A percentile compares a stretch with the other conserved stretches of the same genome.
Evolutionary conservation across 2,113 vertebrate species (phyloP).

Genomic region (Poeciliopsis occidentalis): DNA sequence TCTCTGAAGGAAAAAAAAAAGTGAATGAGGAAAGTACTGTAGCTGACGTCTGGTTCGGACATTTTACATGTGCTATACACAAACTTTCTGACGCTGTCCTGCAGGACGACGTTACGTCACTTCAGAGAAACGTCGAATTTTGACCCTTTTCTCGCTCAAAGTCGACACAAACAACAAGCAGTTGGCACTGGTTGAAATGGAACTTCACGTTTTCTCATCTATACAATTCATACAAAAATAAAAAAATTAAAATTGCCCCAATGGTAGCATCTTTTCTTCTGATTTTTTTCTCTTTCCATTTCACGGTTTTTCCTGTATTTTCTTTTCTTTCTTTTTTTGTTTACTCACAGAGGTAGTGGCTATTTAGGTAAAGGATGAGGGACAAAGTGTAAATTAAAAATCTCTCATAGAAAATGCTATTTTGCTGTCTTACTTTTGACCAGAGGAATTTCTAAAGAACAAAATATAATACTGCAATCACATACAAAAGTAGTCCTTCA

Average conservation of each 20-base stretch:
- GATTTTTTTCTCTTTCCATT: conserved; percentile 69
- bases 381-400: conserved; percentile 79
- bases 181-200: conserved; percentile 80
- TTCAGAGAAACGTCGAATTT: conserved; percentile 62
- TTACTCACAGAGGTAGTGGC: conserved; percentile 84
- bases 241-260: conserved; percentile 79
- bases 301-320: conserved; percentile 40
- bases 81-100: conserved; percentile 54
- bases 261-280: conserved; percentile 68
- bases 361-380: conserved; percentile 78
- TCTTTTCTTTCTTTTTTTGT: conserved; percentile 35
- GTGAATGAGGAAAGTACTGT: conserved; percentile 62
- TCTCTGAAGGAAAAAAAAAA: conserved; percentile 51
- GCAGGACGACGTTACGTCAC: conserved; percentile 63
- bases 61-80: conserved; percentile 71
- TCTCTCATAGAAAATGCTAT: conserved; percentile 81
- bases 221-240: conserved; percentile 86
- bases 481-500: conserved; percentile 99
- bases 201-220: conserved; percentile 76
- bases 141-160: conserved; percentile 65
- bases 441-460: conserved; percentile 81
- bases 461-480: conserved; percentile 97
- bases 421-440: conserved; percentile 66
- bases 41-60: conserved; percentile 65
- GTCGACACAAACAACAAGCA: conserved; percentile 71